Conservation (phyloP, 2,113 vertebrate species). For the Sialia sialis region DNA sequence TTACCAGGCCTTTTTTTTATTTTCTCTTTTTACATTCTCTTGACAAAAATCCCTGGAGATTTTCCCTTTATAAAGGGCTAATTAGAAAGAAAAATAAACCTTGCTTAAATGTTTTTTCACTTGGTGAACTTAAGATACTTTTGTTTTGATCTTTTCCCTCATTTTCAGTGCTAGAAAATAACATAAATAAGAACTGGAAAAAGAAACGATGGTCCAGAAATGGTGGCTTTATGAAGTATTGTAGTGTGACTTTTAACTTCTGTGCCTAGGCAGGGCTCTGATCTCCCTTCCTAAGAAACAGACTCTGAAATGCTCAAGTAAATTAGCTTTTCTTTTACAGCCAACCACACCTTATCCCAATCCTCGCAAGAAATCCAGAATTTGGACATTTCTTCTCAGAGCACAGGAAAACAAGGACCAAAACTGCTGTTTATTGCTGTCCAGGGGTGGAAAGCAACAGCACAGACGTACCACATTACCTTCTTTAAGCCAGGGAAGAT, state of each 20-base stretch:
- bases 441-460: not conserved
- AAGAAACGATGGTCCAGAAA: not conserved
- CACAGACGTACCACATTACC: not conserved
- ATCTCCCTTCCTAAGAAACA: not conserved
- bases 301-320: not conserved
- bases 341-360: not conserved
- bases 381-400: not conserved
- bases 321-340: not conserved
- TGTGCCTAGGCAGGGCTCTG: not conserved
- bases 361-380: not conserved
- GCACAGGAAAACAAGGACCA: not conserved
- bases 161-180: not conserved
- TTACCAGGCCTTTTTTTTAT: not conserved
- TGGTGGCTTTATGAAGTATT: not conserved
- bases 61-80: conserved; percentile 2
- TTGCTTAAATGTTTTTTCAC: conserved; percentile 44
- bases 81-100: conserved; percentile 60
- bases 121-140: conserved; percentile 5
- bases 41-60: not conserved
- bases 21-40: not conserved
- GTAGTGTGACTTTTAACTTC: not conserved
- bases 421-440: not conserved
- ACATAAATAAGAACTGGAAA: not conserved
- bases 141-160: not conserved
- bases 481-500: not conserved